phyloP scores from a whole-genome alignment of 2,888 invertebrate genomes.

The Rhimphoctona megacephalus region DNA sequence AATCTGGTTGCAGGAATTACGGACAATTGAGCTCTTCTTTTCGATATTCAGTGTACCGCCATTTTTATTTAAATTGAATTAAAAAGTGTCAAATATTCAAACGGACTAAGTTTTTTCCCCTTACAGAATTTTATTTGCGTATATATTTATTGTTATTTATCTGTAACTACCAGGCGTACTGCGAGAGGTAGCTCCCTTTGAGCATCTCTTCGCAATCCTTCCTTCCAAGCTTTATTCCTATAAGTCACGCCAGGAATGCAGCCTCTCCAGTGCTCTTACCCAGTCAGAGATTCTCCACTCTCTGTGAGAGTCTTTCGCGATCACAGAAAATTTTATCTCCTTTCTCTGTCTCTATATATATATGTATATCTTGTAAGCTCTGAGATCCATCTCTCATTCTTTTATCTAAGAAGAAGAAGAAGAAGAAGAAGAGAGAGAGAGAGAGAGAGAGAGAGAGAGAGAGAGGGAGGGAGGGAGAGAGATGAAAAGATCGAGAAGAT shows the following conservation, averaged over 20 bases:
- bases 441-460: background rate
- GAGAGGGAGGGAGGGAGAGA: background rate
- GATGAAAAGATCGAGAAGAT: slow-evolving; percentile 15
- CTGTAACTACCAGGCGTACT: background rate
- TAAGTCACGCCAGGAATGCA: slow-evolving; percentile 65
- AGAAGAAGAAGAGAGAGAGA: too few relatives aligned
- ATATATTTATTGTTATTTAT: background rate
- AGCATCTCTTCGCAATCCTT: slow-evolving; percentile 29
- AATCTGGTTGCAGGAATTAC: background rate
- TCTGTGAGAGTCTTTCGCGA: slow-evolving; percentile 52
- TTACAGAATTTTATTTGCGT: background rate
- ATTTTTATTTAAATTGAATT: background rate
- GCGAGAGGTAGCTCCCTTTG: slow-evolving; percentile 2
- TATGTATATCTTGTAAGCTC: slow-evolving; percentile 1
- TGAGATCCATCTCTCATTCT: slow-evolving; percentile 22
- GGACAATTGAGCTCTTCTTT: background rate
- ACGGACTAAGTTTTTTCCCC: background rate
- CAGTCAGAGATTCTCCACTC: slow-evolving; percentile 32
- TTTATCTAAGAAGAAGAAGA: slow-evolving; percentile 3
- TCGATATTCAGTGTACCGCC: background rate
- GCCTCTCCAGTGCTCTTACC: slow-evolving; percentile 46
- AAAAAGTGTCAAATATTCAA: background rate
- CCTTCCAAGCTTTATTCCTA: slow-evolving; percentile 60
- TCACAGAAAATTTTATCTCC: slow-evolving; percentile 49
- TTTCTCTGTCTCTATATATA: background rate